Evolutionary conservation across 2,113 vertebrate species (phyloP).

Genomic region (Anolis carolinensis): DNA sequence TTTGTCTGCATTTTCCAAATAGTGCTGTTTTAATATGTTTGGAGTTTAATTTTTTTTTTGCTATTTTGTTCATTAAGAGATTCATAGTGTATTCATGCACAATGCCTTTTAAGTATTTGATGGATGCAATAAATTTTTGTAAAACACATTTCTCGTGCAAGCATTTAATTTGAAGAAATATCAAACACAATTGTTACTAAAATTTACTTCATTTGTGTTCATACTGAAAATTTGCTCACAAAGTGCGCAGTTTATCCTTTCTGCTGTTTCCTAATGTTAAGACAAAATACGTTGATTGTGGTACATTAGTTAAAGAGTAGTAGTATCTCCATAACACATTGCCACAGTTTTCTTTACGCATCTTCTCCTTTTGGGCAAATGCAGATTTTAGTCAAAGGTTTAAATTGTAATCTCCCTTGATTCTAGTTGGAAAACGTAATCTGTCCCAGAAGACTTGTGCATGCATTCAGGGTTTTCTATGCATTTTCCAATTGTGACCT

Average conservation of each 20-base stretch:
- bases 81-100: conserved; percentile 76
- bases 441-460: not conserved
- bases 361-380: conserved; percentile 33
- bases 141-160: conserved; percentile 79
- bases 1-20: conserved; percentile 70
- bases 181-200: conserved; percentile 52
- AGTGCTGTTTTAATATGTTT: conserved; percentile 75
- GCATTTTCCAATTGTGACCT: not conserved
- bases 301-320: conserved; percentile 8
- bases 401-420: conserved; percentile 35
- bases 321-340: conserved; percentile 22
- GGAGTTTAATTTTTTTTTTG: conserved; percentile 43
- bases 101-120: conserved; percentile 77
- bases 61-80: conserved; percentile 73
- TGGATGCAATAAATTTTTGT: conserved; percentile 81
- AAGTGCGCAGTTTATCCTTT: conserved; percentile 17
- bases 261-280: conserved; percentile 15
- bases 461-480: not conserved
- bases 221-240: not conserved
- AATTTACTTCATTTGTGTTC: conserved; percentile 14
- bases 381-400: conserved; percentile 29
- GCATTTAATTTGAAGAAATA: conserved; percentile 78
- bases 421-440: not conserved
- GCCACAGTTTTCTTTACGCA: not conserved
- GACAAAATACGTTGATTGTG: not conserved